Percentiles rank a stretch among this genome's conserved stretches.
phyloP scores from a whole-genome alignment of 1,140 invertebrate genomes.

The Samia ricini region DNA sequence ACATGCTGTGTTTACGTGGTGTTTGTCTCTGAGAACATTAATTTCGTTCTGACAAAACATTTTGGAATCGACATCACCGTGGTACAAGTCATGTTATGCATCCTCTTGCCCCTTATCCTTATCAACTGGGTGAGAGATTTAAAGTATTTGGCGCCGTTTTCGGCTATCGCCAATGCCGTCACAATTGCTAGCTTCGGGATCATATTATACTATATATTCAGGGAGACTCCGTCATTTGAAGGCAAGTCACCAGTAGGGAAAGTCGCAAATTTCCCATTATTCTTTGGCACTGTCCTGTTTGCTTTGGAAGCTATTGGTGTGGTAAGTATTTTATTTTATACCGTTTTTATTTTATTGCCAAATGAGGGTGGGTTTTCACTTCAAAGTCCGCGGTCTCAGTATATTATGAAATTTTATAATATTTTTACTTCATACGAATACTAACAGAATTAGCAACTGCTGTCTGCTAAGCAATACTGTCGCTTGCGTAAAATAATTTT shows the following conservation, averaged over 20 bases:
- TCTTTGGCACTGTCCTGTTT: slow-evolving; percentile 83
- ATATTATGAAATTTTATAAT: too few species aligned
- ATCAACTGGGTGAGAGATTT: slow-evolving; percentile 86
- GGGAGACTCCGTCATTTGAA: slow-evolving; percentile 76
- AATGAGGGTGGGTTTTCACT: too few species aligned
- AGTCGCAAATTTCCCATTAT: slow-evolving; percentile 78
- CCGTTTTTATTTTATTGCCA: slow-evolving; percentile 7
- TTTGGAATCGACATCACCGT: slow-evolving; percentile 53
- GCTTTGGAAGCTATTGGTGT: slow-evolving; percentile 83
- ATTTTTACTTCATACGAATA: too few species aligned
- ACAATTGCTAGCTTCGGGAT: slow-evolving; percentile 82
- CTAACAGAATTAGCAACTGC: too few species aligned
- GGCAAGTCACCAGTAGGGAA: slow-evolving; percentile 63
- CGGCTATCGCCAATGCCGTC: slow-evolving; percentile 84
- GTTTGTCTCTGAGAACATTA: slow-evolving; percentile 87
- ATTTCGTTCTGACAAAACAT: slow-evolving; percentile 78
- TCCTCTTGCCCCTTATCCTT: slow-evolving; percentile 82
- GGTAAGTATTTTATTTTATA: slow-evolving; percentile 65
- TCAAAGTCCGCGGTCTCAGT: too few species aligned
- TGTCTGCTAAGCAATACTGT: too few species aligned
- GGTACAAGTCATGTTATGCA: slow-evolving; percentile 77
- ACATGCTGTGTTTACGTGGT: slow-evolving; percentile 94
- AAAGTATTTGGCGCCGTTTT: slow-evolving; percentile 86
- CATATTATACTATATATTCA: slow-evolving; percentile 84
- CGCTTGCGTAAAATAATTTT: too few species aligned